Base-by-base conservation (phyloP, 2,113 vertebrate genomes). In the Addax nasomaculatus region DNA sequence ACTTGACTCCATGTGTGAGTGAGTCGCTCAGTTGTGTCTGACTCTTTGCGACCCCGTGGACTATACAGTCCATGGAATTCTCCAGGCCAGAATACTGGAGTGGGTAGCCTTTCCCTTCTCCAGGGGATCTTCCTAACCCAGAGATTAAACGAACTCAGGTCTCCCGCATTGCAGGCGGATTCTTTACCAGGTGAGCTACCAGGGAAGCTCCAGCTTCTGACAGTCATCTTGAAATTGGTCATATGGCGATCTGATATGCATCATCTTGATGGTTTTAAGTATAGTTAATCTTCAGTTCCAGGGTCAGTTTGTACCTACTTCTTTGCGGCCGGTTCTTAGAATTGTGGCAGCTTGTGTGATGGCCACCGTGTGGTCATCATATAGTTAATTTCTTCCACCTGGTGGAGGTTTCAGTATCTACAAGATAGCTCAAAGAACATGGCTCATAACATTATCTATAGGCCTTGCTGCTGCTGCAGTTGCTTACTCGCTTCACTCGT, bases 161-260 rank as follows among this genome's bases (percentile, higher is more conserved):
- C 33, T n/a, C 62, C 33, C 1, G 2, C 16, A n/a, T 19, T 67
- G 62, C 33, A 67, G 62, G 62, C 0, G 0, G 16, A 67, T n/a
- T 67, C 62, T 67, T n/a, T n/a, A 67, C 16, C 62, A 16, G 62
- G 16, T 67, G 33, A 67, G 62, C 62, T 17, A n/a, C 62, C 62
- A 19, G 62, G 16, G 62, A 67, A 67, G 62, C 62, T 16, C 62
- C 62, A 67, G 62, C 33, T 67, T n/a, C 79, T 51, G 79, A 33
- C 45, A 49, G 45, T 23, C 47, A n/a, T 23, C 47, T 81, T 81
- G 79, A 51, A 51, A 21, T 13, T 51, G 79, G 79, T n/a, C 5
- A 2, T 4, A 33, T 4, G 10, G 30, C 51, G 47, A 49, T n/a
- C 45, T 2, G 17, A 80, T 49, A 19, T n/a, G 47, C 17, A 6